Base-by-base conservation (phyloP, 2,113 vertebrate genomes). In the Montifringilla adamsi region DNA sequence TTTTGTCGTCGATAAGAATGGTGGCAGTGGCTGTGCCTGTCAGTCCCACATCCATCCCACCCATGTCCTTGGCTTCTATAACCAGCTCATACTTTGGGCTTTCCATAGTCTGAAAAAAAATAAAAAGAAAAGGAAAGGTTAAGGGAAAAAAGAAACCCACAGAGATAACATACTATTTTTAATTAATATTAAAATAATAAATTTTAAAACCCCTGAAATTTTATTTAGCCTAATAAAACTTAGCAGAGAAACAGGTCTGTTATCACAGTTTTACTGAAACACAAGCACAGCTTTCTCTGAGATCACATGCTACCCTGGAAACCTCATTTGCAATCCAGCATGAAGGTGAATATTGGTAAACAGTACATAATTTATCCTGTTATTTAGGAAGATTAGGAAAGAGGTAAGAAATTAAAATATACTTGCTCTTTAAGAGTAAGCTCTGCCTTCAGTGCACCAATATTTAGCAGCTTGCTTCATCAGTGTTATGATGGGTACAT, bases 41-140 rank as follows among this genome's bases (percentile, higher is more conserved):
- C 13, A 99, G 97, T n/a, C 99, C 99, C 46, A 99, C 99, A 3
- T 99, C 99, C 50, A 96, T 75, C 82, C 99, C 99, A 18, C 98
- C 98, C 99, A 99, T 99, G 68, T 99, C 99, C 90, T 99, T 99
- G 24, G 99, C 99, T 90, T 99, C 99, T 46, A 99, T 99, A 95
- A 99, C 98, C 74, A 99, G 90, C 92, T 99, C 99, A 0, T 99
- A 99, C 55, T 99, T 99, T 0, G 99, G 99, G 11, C 98, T 99
- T 80, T 99, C 99, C 96, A 99, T 98, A 1, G 99, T 99, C 99
- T 99, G 95, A 69, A 93, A 93, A 95, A 30, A 92, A 84, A 33
- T 13, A 13, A 53, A 0, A 84, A 43, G 11, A 77, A 88, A 69
- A 68, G 0, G 2, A 81, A 68, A 59, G 1, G 6, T 92, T 88